Conservation (phyloP, 1,140 invertebrate species). For the Drosophila aff. region DNA sequence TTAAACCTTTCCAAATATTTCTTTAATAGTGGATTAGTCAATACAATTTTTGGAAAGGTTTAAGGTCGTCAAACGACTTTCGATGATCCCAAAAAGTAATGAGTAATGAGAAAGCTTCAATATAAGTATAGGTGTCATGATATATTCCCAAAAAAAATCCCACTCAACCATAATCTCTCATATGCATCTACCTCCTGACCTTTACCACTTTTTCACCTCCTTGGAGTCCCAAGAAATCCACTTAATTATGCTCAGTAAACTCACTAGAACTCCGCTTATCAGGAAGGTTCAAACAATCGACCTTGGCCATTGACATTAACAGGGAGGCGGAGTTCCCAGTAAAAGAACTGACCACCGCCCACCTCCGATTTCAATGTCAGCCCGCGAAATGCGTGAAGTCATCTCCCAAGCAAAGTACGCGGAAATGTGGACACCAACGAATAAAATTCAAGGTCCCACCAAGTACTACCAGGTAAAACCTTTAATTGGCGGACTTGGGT, state of each 20-base stretch:
- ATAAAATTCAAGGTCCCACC: slow-evolving; percentile 35
- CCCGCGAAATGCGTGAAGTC: slow-evolving; percentile 70
- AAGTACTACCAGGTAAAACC: background rate
- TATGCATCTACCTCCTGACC: slow-evolving; percentile 32
- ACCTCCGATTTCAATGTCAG: slow-evolving; percentile 63
- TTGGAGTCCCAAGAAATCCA: slow-evolving; percentile 41
- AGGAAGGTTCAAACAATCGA: slow-evolving; percentile 46
- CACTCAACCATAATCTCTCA: slow-evolving; percentile 7
- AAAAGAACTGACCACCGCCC: slow-evolving; percentile 26
- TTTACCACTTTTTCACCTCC: slow-evolving; percentile 28
- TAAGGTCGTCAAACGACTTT: background rate
- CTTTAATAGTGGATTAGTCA: background rate
- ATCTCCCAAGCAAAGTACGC: slow-evolving; percentile 39
- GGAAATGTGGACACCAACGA: slow-evolving; percentile 44
- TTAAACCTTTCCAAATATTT: too few relatives aligned
- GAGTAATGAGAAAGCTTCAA: background rate
- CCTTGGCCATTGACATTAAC: slow-evolving; percentile 78
- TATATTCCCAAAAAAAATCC: background rate
- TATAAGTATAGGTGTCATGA: background rate
- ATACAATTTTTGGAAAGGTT: background rate
- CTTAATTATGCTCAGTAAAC: slow-evolving; percentile 36
- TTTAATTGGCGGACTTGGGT: slow-evolving; percentile 24
- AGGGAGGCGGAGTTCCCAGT: slow-evolving; percentile 35
- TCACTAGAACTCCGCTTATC: slow-evolving; percentile 68
- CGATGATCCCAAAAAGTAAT: background rate